Conservation (phyloP, 2,797 vertebrate genomes). For the Tenualosa ilisha region DNA sequence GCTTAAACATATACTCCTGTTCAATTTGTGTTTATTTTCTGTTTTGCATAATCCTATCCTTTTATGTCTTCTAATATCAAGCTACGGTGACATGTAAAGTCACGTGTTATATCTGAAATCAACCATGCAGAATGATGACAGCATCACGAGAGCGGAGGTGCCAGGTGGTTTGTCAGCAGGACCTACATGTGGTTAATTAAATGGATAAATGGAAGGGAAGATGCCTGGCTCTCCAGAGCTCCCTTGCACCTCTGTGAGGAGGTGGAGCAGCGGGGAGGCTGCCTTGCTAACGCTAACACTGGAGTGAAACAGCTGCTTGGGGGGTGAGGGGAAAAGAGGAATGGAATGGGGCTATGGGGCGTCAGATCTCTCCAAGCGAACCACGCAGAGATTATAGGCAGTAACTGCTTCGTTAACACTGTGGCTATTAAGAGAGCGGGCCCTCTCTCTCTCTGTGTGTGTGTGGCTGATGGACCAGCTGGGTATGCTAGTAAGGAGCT, state of each 20-base stretch:
- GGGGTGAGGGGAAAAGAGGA: background rate
- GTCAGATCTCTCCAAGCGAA: background rate
- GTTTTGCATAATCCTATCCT: background rate
- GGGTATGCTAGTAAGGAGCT: background rate
- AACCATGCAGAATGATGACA: background rate
- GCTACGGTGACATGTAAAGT: background rate
- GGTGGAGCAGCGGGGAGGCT: background rate
- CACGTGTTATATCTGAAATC: background rate
- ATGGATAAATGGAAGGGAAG: background rate
- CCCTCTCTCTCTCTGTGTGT: background rate
- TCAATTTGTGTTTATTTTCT: background rate
- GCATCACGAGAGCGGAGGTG: background rate
- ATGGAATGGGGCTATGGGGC: background rate
- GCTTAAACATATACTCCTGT: background rate
- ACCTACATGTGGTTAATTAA: slow-evolving; percentile 1
- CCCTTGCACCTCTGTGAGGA: background rate
- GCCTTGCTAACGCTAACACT: background rate
- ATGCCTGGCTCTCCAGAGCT: background rate
- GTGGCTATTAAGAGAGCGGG: background rate
- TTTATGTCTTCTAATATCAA: background rate
- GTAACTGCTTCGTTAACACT: background rate
- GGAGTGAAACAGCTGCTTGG: background rate
- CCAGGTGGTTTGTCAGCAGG: background rate
- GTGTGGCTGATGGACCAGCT: background rate
- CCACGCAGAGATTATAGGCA: background rate